Evolutionary conservation across 2,797 vertebrate species (phyloP).

Genomic region (Halcyon chelicuti): DNA sequence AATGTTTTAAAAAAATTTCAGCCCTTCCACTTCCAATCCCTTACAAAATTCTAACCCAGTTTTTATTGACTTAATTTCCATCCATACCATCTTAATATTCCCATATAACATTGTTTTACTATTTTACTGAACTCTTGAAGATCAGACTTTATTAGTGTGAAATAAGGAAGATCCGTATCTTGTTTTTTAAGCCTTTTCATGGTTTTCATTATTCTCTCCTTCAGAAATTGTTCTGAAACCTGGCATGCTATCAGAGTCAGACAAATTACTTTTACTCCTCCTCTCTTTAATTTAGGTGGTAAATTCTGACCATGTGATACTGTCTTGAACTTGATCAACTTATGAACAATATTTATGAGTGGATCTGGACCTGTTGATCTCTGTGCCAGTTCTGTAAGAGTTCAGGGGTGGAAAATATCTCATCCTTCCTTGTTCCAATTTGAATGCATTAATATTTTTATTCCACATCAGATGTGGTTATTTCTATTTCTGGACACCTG

Average conservation of each 20-base stretch:
- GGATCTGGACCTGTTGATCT: background rate
- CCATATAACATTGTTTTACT: rapidly evolving
- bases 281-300: background rate
- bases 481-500: background rate
- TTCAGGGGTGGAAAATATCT: background rate
- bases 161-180: background rate
- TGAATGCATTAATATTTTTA: background rate
- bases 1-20: background rate
- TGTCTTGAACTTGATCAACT: background rate
- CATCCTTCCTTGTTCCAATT: background rate
- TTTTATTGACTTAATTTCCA: background rate
- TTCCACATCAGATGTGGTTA: background rate
- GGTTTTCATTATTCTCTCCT: background rate
- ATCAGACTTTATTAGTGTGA: background rate
- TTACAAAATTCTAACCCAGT: background rate
- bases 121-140: background rate
- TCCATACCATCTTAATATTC: background rate
- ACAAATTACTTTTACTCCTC: background rate
- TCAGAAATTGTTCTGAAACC: background rate
- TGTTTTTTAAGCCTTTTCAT: background rate
- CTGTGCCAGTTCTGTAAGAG: background rate
- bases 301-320: background rate
- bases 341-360: background rate
- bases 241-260: rapidly evolving
- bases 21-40: background rate